Percentiles rank a stretch among this genome's conserved stretches.
Evolutionary conservation across 2,113 vertebrate species (phyloP).

Genomic region (Dasypus novemcinctus): DNA sequence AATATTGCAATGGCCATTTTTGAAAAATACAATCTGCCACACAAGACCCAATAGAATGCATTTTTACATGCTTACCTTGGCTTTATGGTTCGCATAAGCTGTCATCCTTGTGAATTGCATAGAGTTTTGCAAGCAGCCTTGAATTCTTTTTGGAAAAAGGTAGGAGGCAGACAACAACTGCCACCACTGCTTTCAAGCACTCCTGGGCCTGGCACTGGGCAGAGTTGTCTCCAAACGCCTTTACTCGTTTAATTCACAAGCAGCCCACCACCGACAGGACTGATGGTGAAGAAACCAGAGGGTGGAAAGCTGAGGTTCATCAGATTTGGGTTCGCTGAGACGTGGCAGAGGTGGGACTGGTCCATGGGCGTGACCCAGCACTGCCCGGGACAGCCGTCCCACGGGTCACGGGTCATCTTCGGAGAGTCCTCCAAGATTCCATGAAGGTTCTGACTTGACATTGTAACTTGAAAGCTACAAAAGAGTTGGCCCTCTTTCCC

Average conservation of each 20-base stretch:
- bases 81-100: accelerated
- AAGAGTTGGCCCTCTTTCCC: accelerated
- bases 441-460: no score
- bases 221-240: neutral
- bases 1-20: neutral
- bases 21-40: neutral
- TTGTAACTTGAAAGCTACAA: accelerated
- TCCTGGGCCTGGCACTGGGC: neutral
- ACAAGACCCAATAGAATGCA: accelerated
- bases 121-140: neutral
- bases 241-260: neutral
- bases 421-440: neutral
- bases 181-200: neutral
- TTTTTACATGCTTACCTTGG: accelerated
- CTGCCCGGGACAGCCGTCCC: accelerated
- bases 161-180: accelerated
- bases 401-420: accelerated
- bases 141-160: neutral
- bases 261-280: neutral
- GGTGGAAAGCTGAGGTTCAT: no score
- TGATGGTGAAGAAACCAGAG: neutral
- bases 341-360: neutral
- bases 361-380: accelerated
- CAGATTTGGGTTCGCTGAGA: neutral
- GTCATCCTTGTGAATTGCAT: neutral